Base-by-base conservation (phyloP, 2,797 vertebrate species). In the Sparus aurata region DNA sequence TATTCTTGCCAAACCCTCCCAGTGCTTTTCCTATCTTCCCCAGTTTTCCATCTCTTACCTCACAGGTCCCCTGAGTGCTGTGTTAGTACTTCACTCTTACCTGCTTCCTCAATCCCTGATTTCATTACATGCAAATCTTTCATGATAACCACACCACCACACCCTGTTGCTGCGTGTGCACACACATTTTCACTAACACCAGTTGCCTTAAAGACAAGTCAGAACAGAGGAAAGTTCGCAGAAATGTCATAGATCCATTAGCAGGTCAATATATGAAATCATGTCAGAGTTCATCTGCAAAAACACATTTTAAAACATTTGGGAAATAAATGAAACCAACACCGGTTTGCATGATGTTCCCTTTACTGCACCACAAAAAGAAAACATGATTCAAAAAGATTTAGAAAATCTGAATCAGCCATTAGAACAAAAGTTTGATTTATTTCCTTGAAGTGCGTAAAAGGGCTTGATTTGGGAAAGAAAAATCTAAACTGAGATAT, bases 161-260 rank as follows among this genome's bases (percentile, higher is more conserved):
- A 72, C 60, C 70, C 79, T 57, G 46, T 75, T 73, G 80, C 75
- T 79, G 43, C 73, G 71, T 68, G 65, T 68, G 65, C 63, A 49
- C 85, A 89, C 83, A 88, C 72, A 85, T 86, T 80, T 68, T 63
- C 82, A 82, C 87, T 79, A 79, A 90, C 83, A 75, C 78, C 58
- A 59, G 72, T 52, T 34, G 47, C 62, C 57, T 69, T 43, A 49
- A 23, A 1, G 72, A 34, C 65, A 50, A 78, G 49, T 62, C 91
- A 87, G 89, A 86, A 90, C 85, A 90, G 89, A 91, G 91, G 88
- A 90, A 91, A 87, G 50, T 0, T 74, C 2, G 49, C 13, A 53
- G 20, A 25, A 54, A 46, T 50, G 54, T 61, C 22, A 17, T 22
- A 20, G 12, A 84, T 63, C 59, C 69, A 64, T 38, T 46, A 18